phyloP scores from a whole-genome alignment of 2,797 vertebrate genomes.

The Myotis vivesi region DNA sequence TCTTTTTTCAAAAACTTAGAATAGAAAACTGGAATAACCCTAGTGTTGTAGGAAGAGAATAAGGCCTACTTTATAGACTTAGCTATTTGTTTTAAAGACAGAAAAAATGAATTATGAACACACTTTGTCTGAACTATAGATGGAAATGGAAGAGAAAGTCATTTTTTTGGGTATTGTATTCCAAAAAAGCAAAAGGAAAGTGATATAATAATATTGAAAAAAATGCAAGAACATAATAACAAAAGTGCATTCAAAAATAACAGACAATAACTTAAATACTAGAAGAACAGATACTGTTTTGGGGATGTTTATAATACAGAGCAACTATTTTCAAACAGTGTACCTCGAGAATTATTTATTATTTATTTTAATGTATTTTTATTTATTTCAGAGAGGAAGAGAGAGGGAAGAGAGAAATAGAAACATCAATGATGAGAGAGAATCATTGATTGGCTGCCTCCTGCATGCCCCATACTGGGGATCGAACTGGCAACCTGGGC shows the following conservation, averaged over 20 bases:
- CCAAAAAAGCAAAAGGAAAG: background rate
- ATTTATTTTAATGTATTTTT: too few species aligned
- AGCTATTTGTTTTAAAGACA: slow-evolving; percentile 5
- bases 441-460: too few species aligned
- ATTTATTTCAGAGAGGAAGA: too few species aligned
- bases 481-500: too few species aligned
- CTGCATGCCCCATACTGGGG: too few species aligned
- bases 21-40: background rate
- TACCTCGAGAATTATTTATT: background rate
- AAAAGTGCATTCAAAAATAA: background rate
- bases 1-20: background rate
- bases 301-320: background rate
- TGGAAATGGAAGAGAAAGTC: background rate
- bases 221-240: background rate
- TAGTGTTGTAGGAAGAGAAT: background rate
- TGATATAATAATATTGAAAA: background rate
- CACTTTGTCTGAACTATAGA: background rate
- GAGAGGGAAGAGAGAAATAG: too few species aligned
- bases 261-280: background rate
- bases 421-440: too few species aligned
- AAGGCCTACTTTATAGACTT: background rate
- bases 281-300: background rate
- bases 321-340: background rate
- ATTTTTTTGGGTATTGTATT: background rate
- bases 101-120: background rate